Conservation (phyloP, 1,140 invertebrate species). For the Zaprionus davidi region DNA sequence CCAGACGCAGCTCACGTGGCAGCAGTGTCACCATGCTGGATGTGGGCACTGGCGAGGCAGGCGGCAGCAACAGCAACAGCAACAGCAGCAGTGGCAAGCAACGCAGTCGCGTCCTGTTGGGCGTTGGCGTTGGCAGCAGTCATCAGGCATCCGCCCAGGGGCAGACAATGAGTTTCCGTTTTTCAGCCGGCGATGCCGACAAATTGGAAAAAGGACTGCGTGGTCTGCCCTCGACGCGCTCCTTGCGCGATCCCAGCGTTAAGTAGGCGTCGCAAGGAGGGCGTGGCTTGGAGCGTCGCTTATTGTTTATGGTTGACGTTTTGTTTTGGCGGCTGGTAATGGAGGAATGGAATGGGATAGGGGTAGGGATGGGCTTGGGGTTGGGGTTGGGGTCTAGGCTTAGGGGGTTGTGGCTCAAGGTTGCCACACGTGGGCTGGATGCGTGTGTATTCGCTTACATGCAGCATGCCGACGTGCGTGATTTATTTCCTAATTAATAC, state of each 20-base stretch:
- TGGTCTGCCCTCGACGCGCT: conserved; percentile 73
- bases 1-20: conserved; percentile 49
- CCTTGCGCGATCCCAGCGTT: conserved; percentile 70
- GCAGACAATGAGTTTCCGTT: conserved; percentile 77
- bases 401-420: conserved; percentile 11
- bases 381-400: neutral
- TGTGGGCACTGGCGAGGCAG: conserved; percentile 9
- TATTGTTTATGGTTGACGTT: conserved; percentile 31
- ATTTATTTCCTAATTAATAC: conserved; percentile 82
- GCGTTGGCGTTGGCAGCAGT: conserved; percentile 28
- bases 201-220: conserved; percentile 82
- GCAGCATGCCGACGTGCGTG: conserved; percentile 56
- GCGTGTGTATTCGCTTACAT: conserved; percentile 46
- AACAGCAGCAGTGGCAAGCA: conserved; percentile 8
- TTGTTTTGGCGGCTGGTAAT: conserved; percentile 22
- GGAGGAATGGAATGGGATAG: neutral
- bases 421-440: conserved; percentile 19
- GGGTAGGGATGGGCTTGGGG: neutral
- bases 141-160: conserved; percentile 31
- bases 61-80: neutral
- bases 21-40: conserved; percentile 28
- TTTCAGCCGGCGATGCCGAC: conserved; percentile 83
- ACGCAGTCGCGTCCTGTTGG: conserved; percentile 52
- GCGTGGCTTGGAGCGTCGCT: neutral
- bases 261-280: conserved; percentile 46